Base-by-base conservation (phyloP, 2,888 invertebrate species). In the Candidula unifasciata region DNA sequence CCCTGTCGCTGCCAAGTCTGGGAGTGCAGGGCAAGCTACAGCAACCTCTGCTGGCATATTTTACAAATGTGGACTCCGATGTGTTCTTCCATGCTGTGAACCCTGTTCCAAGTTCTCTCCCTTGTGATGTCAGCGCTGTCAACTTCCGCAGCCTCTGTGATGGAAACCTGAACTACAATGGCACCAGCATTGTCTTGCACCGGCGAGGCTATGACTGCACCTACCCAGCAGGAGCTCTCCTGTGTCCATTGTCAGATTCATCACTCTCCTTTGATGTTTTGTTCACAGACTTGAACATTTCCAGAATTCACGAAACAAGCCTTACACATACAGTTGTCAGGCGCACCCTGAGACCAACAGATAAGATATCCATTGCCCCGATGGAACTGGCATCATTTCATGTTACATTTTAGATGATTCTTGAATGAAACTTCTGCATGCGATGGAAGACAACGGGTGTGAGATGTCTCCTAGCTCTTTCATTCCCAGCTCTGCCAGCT, bases 151-250 rank as follows among this genome's bases (percentile, higher is more conserved):
- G 90, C 44, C 85, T 92, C 44, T 88, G 89, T 52, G 90, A 88
- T 35, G 86, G 89, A 8, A 88, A 91, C 76, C 78, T 89, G 21
- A 82, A 87, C n/a, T 90, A 90, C 82, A 90, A 89, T 81, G 91
- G 90, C 30, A 91, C 91, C n/a, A 90, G 90, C 83, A 54, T 92
- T 21, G 88, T 91, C 35, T 80, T 92, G n/a, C 91, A 92, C 74
- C 88, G 90, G n/a, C 81, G 89, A 71, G 91, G 91, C 10, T 91
- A 89, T 79, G 88, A 87, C 74, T 92, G 92, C 87, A 88, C 86
- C 68, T 91, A 90, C 79, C 89, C 89, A 0, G 37, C 82, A 0
- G 44, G 78, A 1, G 88, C 87, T 30, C 80, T 90, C 3, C 85
- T 88, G 74, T 92, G 92, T 85, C 78, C 87, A 0, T 76, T 83